Evolutionary conservation across 2,888 invertebrate genomes (phyloP).

Genomic region (Caenorhabditis sp.): DNA sequence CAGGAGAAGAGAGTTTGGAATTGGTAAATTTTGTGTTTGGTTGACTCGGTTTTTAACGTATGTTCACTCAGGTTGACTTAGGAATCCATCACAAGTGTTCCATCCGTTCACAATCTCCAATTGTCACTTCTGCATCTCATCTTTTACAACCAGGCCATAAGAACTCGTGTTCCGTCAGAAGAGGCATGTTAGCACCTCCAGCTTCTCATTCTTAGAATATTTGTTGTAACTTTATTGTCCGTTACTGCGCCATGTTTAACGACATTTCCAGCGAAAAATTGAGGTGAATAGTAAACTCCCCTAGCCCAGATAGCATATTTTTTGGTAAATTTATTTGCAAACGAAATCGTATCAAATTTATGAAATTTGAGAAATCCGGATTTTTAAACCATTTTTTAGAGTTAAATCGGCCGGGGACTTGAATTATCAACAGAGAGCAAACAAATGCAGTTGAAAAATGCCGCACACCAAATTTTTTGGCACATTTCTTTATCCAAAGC

Average conservation of each 20-base stretch:
- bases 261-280: no score
- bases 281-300: no score
- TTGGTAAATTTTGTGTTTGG: constrained; percentile 51
- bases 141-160: constrained; percentile 58
- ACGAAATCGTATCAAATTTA: neutral
- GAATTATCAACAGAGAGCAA: no score
- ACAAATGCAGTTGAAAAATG: no score
- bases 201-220: constrained; percentile 46
- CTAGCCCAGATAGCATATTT: no score
- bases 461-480: no score
- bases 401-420: no score
- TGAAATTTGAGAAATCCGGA: constrained; percentile 1
- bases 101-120: constrained; percentile 62
- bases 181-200: constrained; percentile 60
- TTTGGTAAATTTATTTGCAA: no score
- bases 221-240: neutral
- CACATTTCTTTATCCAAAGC: no score
- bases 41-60: neutral
- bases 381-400: no score
- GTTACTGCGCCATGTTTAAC: no score
- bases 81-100: constrained; percentile 66
- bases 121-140: constrained; percentile 32
- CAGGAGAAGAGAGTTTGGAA: constrained; percentile 69
- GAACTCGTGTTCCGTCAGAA: constrained; percentile 56
- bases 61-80: constrained; percentile 59